Conservation (phyloP, 2,113 vertebrate species). For the Eublepharis macularius region DNA sequence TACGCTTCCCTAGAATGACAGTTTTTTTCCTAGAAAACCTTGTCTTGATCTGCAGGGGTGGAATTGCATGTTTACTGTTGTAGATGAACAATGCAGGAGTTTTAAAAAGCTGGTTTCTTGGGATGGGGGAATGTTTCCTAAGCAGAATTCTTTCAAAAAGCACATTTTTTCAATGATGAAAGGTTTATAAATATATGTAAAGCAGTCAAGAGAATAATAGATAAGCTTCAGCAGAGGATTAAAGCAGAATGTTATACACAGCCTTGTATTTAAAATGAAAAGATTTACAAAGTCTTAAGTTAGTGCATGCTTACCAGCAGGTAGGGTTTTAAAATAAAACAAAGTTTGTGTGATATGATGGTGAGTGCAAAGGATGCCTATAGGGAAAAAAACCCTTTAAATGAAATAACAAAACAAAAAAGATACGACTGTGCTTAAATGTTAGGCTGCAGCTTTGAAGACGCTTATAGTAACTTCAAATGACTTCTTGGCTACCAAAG, state of each 20-base stretch:
- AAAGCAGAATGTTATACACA: conserved; percentile 45
- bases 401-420: conserved; percentile 17
- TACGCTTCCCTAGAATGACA: background rate
- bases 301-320: conserved; percentile 35
- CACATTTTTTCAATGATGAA: conserved; percentile 59
- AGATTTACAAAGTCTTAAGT: conserved; percentile 47
- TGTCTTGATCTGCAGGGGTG: background rate
- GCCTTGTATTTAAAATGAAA: conserved; percentile 55
- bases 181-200: conserved; percentile 61
- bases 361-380: conserved; percentile 29
- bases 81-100: background rate
- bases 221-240: conserved; percentile 53
- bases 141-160: conserved; percentile 35
- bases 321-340: conserved; percentile 35
- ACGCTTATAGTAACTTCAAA: background rate
- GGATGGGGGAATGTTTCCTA: background rate
- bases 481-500: background rate
- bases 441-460: background rate
- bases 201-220: conserved; percentile 53
- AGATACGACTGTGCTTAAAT: background rate
- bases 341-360: conserved; percentile 39
- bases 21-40: background rate
- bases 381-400: background rate
- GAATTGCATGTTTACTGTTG: background rate
- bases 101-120: background rate